A percentile compares a stretch with the other conserved stretches of the same genome.
Evolutionary conservation across 1,140 invertebrate species (phyloP).

Genomic region (Acyrthosiphon pisum): DNA sequence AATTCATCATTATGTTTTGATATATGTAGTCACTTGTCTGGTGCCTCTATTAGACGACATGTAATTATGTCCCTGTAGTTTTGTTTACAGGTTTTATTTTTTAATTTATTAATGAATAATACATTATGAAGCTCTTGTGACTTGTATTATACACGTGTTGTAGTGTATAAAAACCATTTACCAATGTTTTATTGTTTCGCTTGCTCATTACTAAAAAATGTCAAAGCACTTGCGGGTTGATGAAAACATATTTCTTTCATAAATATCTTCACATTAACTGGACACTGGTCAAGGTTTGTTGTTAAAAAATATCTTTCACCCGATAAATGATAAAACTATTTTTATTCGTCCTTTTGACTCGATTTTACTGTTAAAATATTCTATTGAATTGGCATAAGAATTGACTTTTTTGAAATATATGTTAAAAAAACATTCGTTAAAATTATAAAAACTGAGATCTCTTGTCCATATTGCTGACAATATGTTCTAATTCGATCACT

Average conservation of each 20-base stretch:
- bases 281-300: slow-evolving; percentile 25
- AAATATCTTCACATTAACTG: neutral
- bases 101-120: neutral
- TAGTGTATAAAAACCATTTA: neutral
- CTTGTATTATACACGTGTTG: neutral
- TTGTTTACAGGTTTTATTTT: neutral
- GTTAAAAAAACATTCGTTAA: slow-evolving; percentile 21
- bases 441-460: neutral
- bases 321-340: slow-evolving; percentile 12
- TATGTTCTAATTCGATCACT: slow-evolving; percentile 20
- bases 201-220: neutral
- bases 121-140: neutral
- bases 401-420: neutral
- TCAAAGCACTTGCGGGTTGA: neutral
- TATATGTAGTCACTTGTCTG: neutral
- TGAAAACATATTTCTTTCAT: neutral
- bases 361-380: slow-evolving; percentile 20
- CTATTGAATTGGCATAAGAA: slow-evolving; percentile 23
- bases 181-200: slow-evolving; percentile 20
- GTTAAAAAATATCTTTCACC: neutral
- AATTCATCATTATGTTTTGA: neutral
- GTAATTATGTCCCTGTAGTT: neutral
- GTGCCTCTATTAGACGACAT: neutral
- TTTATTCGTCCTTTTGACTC: slow-evolving; percentile 25
- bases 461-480: neutral